Evolutionary conservation across 2,797 vertebrate species (phyloP).

Genomic region (Philypnodon macrostomus): DNA sequence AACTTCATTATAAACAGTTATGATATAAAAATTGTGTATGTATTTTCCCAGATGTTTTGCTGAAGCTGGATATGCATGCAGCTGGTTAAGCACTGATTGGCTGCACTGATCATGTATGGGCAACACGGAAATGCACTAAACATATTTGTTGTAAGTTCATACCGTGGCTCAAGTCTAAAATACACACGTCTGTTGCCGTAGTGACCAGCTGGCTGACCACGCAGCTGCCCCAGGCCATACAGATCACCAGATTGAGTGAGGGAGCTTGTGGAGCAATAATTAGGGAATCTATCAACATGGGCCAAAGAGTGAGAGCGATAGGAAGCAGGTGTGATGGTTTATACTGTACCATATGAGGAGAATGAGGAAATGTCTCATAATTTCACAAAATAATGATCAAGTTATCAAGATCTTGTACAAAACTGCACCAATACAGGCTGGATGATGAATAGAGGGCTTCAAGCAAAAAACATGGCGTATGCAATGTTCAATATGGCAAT

Average conservation of each 20-base stretch:
- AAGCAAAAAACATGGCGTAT: too few relatives aligned
- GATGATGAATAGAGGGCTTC: conserved; percentile 63
- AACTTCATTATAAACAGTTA: conserved; percentile 5
- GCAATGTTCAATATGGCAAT: conserved; percentile 42
- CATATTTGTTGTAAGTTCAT: conserved; percentile 23
- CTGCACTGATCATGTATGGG: background rate
- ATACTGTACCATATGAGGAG: conserved; percentile 3
- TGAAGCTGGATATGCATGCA: background rate
- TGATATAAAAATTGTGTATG: background rate
- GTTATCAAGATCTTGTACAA: conserved; percentile 22
- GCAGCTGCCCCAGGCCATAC: conserved; percentile 54
- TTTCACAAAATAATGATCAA: conserved; percentile 18
- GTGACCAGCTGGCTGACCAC: conserved; percentile 44
- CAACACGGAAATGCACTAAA: background rate
- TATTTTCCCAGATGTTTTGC: background rate
- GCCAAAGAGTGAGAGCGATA: conserved; percentile 34
- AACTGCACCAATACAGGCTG: conserved; percentile 24
- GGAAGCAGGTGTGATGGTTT: conserved; percentile 54
- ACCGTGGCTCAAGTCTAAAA: conserved; percentile 18
- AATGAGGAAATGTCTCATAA: conserved; percentile 21
- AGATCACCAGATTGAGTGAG: conserved; percentile 43
- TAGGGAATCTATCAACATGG: conserved; percentile 65
- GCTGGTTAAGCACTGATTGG: background rate
- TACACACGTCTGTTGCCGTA: conserved; percentile 25
- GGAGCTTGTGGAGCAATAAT: conserved; percentile 52